A percentile compares a stretch with the other conserved stretches of the same genome.
Evolutionary conservation across 2,888 invertebrate genomes (phyloP).

Genomic region (Chorisops tibialis): DNA sequence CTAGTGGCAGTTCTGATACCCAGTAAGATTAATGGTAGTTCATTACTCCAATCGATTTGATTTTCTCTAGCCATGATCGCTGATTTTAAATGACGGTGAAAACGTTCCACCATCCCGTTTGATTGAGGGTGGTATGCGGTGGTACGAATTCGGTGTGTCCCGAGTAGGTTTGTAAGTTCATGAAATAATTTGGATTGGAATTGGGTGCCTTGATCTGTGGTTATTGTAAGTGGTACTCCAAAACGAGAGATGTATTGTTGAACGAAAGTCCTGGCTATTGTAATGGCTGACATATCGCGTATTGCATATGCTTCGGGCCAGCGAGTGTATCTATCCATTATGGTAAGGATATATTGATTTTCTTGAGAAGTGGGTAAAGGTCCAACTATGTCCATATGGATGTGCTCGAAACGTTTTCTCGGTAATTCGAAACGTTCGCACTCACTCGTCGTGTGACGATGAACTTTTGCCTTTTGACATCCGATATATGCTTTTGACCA

Average conservation of each 20-base stretch:
- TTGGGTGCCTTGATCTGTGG: conserved; percentile 28
- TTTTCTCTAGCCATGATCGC: neutral
- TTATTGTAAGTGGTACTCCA: conserved; percentile 23
- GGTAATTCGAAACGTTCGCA: too few relatives aligned
- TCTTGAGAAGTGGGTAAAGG: neutral
- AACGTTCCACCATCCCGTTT: conserved; percentile 26
- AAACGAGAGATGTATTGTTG: conserved; percentile 29
- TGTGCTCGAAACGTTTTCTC: too few relatives aligned
- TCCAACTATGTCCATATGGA: neutral
- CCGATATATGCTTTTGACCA: too few relatives aligned
- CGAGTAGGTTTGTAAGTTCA: conserved; percentile 17
- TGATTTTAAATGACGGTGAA: conserved; percentile 27
- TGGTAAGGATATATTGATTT: neutral
- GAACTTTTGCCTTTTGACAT: too few relatives aligned
- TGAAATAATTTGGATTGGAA: conserved; percentile 28
- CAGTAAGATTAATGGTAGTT: too few relatives aligned
- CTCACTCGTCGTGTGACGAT: too few relatives aligned
- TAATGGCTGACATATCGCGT: neutral
- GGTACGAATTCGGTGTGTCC: conserved; percentile 18
- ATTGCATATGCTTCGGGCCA: neutral
- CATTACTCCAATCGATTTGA: too few relatives aligned
- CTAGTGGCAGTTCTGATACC: too few relatives aligned
- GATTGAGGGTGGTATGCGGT: conserved; percentile 26
- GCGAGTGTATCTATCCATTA: neutral
- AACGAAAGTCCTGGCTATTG: neutral